Percentiles rank a stretch among this genome's conserved stretches.
phyloP scores from a whole-genome alignment of 2,113 vertebrate species.

The Perca schrenkii region DNA sequence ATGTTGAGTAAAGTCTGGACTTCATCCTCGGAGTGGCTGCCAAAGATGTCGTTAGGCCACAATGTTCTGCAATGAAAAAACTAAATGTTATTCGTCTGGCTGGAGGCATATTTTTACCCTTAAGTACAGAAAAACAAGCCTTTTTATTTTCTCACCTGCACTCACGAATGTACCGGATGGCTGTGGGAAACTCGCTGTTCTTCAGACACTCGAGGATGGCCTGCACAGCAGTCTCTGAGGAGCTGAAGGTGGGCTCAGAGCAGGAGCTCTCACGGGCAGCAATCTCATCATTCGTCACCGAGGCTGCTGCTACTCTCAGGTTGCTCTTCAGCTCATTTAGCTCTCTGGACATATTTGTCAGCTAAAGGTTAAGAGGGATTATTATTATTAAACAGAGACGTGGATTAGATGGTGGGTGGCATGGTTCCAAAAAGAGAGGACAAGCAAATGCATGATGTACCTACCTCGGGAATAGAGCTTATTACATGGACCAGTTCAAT shows the following conservation, averaged over 20 bases:
- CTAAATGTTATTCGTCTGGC: not conserved
- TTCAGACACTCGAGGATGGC: constrained; percentile 92
- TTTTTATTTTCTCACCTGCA: constrained; percentile 86
- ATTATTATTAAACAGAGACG: constrained; percentile 14
- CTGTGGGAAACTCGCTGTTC: constrained; percentile 86
- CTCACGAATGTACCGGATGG: constrained; percentile 89
- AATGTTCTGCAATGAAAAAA: constrained; percentile 84
- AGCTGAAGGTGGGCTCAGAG: constrained; percentile 86
- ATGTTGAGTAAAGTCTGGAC: constrained; percentile 96
- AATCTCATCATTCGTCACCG: constrained; percentile 81
- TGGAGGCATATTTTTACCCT: not conserved
- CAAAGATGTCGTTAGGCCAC: constrained; percentile 98
- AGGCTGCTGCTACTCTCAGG: constrained; percentile 87
- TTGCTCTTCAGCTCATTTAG: constrained; percentile 90
- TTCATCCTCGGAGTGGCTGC: constrained; percentile 92
- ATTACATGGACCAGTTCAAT: constrained; percentile 93
- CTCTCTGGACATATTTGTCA: constrained; percentile 93
- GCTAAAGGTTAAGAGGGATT: constrained; percentile 75
- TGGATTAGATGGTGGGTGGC: not conserved
- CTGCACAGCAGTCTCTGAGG: constrained; percentile 92
- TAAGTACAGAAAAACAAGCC: not conserved
- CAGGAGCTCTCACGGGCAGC: constrained; percentile 66
- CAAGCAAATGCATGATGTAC: not conserved
- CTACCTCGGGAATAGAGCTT: constrained; percentile 92
- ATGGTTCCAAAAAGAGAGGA: not conserved